A percentile compares a stretch with the other conserved stretches of the same genome.
Conservation (phyloP, 2,797 vertebrate species). For the Arrhamphus sclerolepis region DNA sequence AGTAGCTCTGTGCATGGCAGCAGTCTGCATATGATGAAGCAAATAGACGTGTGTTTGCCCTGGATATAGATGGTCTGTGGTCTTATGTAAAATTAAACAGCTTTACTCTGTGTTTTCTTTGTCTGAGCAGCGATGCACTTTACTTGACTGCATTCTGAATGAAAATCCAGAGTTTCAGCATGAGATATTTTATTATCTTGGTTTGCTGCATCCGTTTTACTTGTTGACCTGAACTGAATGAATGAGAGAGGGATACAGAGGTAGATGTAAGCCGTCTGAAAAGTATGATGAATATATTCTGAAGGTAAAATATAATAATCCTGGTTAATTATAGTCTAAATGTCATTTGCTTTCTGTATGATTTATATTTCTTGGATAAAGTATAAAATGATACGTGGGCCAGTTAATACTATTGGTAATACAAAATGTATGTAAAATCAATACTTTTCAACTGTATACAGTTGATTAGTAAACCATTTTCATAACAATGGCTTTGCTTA, state of each 20-base stretch:
- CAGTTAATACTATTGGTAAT: too few relatives aligned
- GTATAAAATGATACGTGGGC: too few relatives aligned
- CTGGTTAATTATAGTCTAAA: too few relatives aligned
- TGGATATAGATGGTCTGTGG: slow-evolving; percentile 40
- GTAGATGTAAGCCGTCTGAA: slow-evolving; percentile 12
- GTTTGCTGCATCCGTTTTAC: slow-evolving; percentile 18
- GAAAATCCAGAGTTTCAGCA: slow-evolving; percentile 49
- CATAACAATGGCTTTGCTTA: too few relatives aligned
- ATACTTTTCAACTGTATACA: too few relatives aligned
- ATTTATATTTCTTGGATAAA: too few relatives aligned
- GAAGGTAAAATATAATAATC: too few relatives aligned
- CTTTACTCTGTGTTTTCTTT: slow-evolving; percentile 60
- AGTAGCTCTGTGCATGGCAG: slow-evolving; percentile 19
- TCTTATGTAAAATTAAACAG: slow-evolving; percentile 64
- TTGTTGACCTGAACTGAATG: slow-evolving; percentile 10
- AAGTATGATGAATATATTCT: too few relatives aligned
- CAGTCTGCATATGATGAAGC: slow-evolving; percentile 14
- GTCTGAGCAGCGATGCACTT: slow-evolving; percentile 50
- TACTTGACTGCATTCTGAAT: slow-evolving; percentile 38
- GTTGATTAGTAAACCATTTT: too few relatives aligned
- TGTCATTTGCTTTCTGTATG: too few relatives aligned
- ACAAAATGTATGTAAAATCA: too few relatives aligned
- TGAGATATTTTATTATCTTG: slow-evolving; percentile 36
- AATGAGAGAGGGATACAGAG: slow-evolving; percentile 3
- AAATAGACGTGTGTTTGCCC: slow-evolving; percentile 29